Evolutionary conservation across 2,797 vertebrate species (phyloP).

Genomic region (Okamejei kenojei): DNA sequence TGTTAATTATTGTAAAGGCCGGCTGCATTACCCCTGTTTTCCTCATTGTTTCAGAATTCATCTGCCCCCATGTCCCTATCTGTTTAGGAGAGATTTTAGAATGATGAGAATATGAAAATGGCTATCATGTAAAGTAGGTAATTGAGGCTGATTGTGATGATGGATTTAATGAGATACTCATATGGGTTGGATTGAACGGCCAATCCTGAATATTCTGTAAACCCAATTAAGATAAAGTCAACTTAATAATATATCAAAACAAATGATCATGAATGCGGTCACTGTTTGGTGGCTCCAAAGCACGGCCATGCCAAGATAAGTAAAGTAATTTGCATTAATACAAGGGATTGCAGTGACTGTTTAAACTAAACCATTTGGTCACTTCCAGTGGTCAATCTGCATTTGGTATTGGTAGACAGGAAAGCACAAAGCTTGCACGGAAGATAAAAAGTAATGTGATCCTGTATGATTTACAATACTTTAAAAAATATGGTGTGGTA

Average conservation of each 20-base stretch:
- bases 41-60: too few relatives aligned
- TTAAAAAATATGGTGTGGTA: background rate
- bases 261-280: background rate
- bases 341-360: background rate
- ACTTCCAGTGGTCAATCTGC: background rate
- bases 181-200: background rate
- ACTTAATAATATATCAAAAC: background rate
- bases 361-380: background rate
- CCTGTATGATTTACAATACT: background rate
- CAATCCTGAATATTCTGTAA: background rate
- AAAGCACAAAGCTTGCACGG: background rate
- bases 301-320: background rate
- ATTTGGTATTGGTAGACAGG: background rate
- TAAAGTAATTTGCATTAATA: background rate
- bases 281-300: background rate
- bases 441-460: background rate
- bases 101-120: background rate
- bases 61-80: too few relatives aligned
- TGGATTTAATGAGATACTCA: too few relatives aligned
- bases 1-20: too few relatives aligned
- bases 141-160: too few relatives aligned
- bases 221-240: background rate
- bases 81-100: background rate
- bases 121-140: background rate
- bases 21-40: too few relatives aligned